phyloP scores from a whole-genome alignment of 2,797 vertebrate genomes.

The Orestias chungarensis region DNA sequence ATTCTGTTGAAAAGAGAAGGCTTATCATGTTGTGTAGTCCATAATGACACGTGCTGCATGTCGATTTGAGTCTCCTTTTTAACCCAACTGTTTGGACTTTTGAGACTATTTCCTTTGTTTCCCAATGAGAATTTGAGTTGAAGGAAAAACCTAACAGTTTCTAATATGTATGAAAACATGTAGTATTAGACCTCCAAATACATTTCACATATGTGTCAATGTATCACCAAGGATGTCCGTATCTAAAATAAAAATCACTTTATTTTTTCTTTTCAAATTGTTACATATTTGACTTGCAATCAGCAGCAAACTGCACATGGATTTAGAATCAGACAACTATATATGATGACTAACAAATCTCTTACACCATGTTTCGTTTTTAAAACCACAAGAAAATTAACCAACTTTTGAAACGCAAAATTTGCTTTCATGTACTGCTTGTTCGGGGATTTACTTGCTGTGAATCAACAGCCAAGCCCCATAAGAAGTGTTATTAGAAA shows the following conservation, averaged over 20 bases:
- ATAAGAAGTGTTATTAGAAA: neutral
- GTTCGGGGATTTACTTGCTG: neutral
- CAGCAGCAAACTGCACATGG: neutral
- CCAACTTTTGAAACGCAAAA: neutral
- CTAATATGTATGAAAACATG: neutral
- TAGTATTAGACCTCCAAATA: neutral
- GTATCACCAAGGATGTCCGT: neutral
- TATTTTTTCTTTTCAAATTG: neutral
- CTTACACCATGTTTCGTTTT: neutral
- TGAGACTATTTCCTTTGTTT: neutral
- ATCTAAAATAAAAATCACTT: neutral
- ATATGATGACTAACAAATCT: too few relatives aligned
- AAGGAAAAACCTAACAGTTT: neutral
- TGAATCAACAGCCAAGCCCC: neutral
- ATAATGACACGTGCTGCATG: neutral
- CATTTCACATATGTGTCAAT: neutral
- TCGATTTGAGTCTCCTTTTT: neutral
- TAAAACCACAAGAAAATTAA: neutral
- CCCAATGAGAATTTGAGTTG: neutral
- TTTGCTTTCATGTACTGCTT: neutral
- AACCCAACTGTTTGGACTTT: neutral
- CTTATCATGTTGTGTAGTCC: neutral
- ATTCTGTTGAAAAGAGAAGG: neutral
- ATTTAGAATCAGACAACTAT: too few relatives aligned
- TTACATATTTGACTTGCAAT: neutral